Base-by-base conservation (phyloP, 2,888 invertebrate species). In the Euplexia lucipara region DNA sequence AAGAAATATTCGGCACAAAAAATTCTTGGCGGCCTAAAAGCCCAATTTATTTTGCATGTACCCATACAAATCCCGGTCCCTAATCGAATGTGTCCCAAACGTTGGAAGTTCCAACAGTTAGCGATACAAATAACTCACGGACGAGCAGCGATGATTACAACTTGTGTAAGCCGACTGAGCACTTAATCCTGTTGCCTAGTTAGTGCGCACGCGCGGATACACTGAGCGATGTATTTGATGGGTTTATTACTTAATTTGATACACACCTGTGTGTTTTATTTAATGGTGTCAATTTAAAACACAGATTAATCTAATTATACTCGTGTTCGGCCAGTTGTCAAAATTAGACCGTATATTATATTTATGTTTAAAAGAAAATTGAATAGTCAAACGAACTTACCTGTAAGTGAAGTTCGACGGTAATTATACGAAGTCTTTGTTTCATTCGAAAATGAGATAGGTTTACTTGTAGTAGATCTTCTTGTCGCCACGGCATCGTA, bases 161-260 rank as follows among this genome's bases (percentile, higher is more conserved):
- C 53, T 74, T 59, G 51, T 53, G 65, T 81, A 66, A 78, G 58
- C 34, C 58, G 51, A 42, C 54, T 66, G 58, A 81, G 65, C 70
- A 37, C 54, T 49, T 81, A 70, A 81, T 73, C 78, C 70, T 58
- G 56, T 70, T 78, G 65, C 47, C 58, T 81, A 61, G 78, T 78
- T 70, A 42, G 39, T 65, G 60, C 54, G 56, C 75, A 78, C 78
- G 75, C 70, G 45, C 69, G 34, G 7, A 12, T 12, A 41, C 42
- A 75, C 34, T 58, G 41, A 42, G 57, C 44, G 44, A 39, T 44
- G n/a, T 44, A 69, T 68, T 48, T 18, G 75, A 48, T 39, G 47
- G 53, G 39, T 39, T 58, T 14, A 5, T 45, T 14, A 41, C 37
- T 56, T 54, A 45, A 54, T 77, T 58, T 58, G 20, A 39, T 16